Evolutionary conservation across 1,140 invertebrate species (phyloP).

Genomic region (Belonocnema kinseyi): DNA sequence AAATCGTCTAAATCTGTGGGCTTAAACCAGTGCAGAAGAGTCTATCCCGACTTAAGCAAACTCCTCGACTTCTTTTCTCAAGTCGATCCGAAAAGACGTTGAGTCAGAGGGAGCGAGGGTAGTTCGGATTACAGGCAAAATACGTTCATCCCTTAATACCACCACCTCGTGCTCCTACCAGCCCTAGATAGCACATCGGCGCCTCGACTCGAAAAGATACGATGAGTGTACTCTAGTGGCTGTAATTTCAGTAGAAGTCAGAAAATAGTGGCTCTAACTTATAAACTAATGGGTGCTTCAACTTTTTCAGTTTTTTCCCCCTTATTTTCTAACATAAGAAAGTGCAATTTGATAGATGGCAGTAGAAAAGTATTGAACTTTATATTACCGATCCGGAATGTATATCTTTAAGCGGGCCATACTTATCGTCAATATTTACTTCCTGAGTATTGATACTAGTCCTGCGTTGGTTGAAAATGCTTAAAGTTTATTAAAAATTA

Average conservation of each 20-base stretch:
- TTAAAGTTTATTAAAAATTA: no score
- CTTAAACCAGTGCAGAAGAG: slow-evolving; percentile 17
- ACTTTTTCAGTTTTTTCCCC: no score
- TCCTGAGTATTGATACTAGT: no score
- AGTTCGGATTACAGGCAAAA: slow-evolving; percentile 70
- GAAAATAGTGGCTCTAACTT: no score
- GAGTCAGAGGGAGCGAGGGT: slow-evolving; percentile 46
- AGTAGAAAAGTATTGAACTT: no score
- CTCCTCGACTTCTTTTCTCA: slow-evolving; percentile 48
- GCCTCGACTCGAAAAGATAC: slow-evolving; percentile 49
- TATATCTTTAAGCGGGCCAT: no score
- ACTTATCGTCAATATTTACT: no score
- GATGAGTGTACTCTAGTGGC: slow-evolving; percentile 40
- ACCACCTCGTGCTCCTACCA: slow-evolving; percentile 46
- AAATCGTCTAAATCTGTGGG: slow-evolving; percentile 44
- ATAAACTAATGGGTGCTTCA: no score
- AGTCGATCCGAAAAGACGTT: slow-evolving; percentile 48
- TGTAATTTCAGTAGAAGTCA: background rate
- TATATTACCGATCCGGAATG: no score
- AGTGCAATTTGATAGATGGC: no score
- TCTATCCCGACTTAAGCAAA: slow-evolving; percentile 48
- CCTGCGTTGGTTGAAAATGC: no score
- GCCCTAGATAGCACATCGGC: slow-evolving; percentile 51
- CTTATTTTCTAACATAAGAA: no score
- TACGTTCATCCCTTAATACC: slow-evolving; percentile 66